Base-by-base conservation (phyloP, 2,113 vertebrate species). In the Prochilodus magdalenae region DNA sequence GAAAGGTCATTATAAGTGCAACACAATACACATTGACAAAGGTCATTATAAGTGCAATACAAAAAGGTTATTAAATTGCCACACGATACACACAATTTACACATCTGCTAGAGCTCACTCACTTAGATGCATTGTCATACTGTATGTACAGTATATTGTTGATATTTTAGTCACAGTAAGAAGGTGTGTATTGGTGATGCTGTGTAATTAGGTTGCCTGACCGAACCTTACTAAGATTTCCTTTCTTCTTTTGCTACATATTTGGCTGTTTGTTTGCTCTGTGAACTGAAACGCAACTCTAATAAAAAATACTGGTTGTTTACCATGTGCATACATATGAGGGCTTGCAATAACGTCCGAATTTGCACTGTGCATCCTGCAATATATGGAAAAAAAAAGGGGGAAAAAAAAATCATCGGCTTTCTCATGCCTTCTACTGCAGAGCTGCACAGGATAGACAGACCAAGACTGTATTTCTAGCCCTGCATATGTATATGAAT, bases 401-500 rank as follows among this genome's bases (percentile, higher is more conserved):
- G n/a, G n/a, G n/a, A n/a, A n/a, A n/a, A n/a, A n/a, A n/a, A n/a
- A n/a, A n/a, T n/a, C n/a, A n/a, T n/a, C n/a, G n/a, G n/a, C n/a
- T n/a, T n/a, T n/a, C n/a, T n/a, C n/a, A n/a, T n/a, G n/a, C n/a
- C n/a, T 1, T 13, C 20, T 57, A 7, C 13, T 57, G 1, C 22
- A 57, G 18, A 78, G 55, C 8, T 63, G 27, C 14, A 33, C 22
- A 36, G 11, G 1, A 13, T 14, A 20, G 18, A 70, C 15, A 73
- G 30, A 13, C 71, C 82, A 62, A 12, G 27, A 8, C 59, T 27
- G n/a, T n/a, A n/a, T 79, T 82, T 57, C 71, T 40, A 81, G 69
- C 75, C n/a, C 53, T 85, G 22, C 86, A 30, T 88, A 72, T 55
- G 53, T 55, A 22, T 55, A 69, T 13, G 44, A 69, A 18, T 88